Evolutionary conservation across 1,140 invertebrate species (phyloP).

Genomic region (Popillia japonica): DNA sequence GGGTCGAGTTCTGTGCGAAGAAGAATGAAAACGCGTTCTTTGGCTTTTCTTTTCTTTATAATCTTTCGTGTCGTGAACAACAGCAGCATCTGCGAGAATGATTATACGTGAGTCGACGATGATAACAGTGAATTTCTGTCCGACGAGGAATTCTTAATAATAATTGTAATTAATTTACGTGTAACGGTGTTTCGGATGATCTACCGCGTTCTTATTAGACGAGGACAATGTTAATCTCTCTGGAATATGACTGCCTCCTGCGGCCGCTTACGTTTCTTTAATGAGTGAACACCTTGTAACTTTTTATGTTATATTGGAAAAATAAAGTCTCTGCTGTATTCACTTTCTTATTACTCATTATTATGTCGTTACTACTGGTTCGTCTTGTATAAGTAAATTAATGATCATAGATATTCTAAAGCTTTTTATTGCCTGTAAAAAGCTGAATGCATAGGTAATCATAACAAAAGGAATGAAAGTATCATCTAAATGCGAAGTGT

Average conservation of each 20-base stretch:
- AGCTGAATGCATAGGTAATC: too few relatives aligned
- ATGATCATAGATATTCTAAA: too few relatives aligned
- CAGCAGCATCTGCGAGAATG: not conserved
- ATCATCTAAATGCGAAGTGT: too few relatives aligned
- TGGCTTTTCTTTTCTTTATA: not conserved
- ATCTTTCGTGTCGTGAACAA: constrained; percentile 2
- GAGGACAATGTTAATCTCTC: constrained; percentile 13
- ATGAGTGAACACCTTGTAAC: not conserved
- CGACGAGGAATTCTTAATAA: constrained; percentile 5
- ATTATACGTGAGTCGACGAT: not conserved
- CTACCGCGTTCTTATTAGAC: constrained; percentile 8
- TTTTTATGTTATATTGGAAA: not conserved
- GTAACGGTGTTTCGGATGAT: constrained; percentile 14
- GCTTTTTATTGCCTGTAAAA: too few relatives aligned
- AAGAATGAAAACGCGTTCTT: constrained; percentile 2
- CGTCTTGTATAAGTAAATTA: too few relatives aligned
- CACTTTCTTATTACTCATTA: too few relatives aligned
- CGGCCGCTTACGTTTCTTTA: not conserved
- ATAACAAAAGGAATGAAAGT: too few relatives aligned
- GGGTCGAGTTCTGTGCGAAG: not conserved
- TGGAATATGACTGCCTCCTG: not conserved
- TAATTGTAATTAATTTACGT: constrained; percentile 16
- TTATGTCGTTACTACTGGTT: too few relatives aligned
- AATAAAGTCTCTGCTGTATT: too few relatives aligned
- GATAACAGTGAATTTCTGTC: constrained; percentile 5